Evolutionary conservation across 1,140 invertebrate species (phyloP).

Genomic region (Muscidifurax raptorellus): DNA sequence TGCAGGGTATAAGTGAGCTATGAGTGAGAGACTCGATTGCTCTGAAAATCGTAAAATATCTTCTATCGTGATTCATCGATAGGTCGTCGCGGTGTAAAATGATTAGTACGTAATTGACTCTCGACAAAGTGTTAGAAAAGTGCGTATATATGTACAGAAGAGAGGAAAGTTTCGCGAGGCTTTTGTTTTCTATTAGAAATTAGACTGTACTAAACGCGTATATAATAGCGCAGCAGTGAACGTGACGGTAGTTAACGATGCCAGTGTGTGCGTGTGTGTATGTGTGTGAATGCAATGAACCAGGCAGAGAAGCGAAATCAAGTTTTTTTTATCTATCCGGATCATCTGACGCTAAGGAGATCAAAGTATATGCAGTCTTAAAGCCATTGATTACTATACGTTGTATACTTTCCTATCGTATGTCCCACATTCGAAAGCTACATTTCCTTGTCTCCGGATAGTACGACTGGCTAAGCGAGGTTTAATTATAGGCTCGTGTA

Average conservation of each 20-base stretch:
- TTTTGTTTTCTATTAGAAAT: neutral
- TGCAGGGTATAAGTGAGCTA: too few species aligned
- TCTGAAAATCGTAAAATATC: too few species aligned
- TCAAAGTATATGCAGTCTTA: constrained; percentile 34
- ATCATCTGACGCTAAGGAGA: constrained; percentile 37
- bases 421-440: constrained; percentile 26
- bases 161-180: neutral
- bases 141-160: neutral
- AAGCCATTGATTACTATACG: constrained; percentile 25
- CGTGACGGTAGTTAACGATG: neutral
- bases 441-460: constrained; percentile 11
- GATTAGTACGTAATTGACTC: neutral
- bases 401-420: constrained; percentile 36
- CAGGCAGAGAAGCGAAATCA: neutral
- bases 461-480: neutral
- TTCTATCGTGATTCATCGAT: neutral
- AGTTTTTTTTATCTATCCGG: constrained; percentile 38
- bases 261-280: neutral
- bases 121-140: neutral
- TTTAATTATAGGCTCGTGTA: constrained; percentile 17
- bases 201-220: neutral
- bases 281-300: neutral
- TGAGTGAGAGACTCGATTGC: too few species aligned
- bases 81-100: neutral
- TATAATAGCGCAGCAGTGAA: neutral